Conservation (phyloP, 2,113 vertebrate species). For the Oplegnathus fasciatus region DNA sequence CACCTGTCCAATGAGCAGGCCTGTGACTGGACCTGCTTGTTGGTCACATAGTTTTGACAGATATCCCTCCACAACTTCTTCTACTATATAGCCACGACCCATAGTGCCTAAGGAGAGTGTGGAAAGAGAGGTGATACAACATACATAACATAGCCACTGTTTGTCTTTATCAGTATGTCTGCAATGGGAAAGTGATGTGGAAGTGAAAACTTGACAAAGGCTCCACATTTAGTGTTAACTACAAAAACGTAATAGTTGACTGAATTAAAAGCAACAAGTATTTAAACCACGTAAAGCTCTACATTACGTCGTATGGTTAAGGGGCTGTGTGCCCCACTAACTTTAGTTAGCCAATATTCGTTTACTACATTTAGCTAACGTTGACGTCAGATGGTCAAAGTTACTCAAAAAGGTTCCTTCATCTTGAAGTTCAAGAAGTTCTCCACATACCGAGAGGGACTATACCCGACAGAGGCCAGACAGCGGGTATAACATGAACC, state of each 20-base stretch:
- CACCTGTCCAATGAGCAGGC: slow-evolving; percentile 95
- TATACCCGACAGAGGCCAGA: neutral
- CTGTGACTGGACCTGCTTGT: slow-evolving; percentile 80
- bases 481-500: neutral
- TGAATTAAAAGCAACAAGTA: neutral
- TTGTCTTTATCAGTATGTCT: neutral
- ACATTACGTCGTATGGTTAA: too few species aligned
- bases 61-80: slow-evolving; percentile 82
- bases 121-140: neutral
- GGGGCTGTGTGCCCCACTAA: neutral
- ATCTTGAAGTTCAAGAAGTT: neutral
- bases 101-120: slow-evolving; percentile 58
- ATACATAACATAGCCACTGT: neutral
- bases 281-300: neutral
- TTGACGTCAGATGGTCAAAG: neutral
- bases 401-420: neutral
- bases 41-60: slow-evolving; percentile 72
- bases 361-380: neutral
- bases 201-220: neutral
- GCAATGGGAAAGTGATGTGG: neutral
- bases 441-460: neutral
- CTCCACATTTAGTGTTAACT: neutral
- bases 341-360: slow-evolving; percentile 1
- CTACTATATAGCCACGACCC: slow-evolving; percentile 84
- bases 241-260: neutral